Conservation (phyloP, 2,113 vertebrate genomes). For the Peromyscus leucopus region DNA sequence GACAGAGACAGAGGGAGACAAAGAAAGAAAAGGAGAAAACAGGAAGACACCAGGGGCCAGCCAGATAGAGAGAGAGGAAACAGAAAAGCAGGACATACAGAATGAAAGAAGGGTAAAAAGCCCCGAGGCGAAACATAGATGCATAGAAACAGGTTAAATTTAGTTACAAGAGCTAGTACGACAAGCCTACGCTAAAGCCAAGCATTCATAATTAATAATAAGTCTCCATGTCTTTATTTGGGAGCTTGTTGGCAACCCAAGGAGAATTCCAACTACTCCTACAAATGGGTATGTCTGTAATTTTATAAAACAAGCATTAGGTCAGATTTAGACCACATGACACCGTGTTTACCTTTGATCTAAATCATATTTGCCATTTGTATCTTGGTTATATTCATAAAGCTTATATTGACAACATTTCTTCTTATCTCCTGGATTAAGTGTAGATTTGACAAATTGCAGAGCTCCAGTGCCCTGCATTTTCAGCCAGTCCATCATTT, state of each 20-base stretch:
- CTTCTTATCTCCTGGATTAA: background rate
- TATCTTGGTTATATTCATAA: conserved; percentile 20
- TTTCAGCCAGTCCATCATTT: background rate
- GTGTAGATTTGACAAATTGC: background rate
- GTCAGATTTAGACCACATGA: background rate
- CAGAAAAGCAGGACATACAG: background rate
- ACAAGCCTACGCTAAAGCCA: background rate
- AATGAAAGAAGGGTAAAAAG: background rate
- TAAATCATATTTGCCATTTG: background rate
- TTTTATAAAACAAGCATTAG: background rate
- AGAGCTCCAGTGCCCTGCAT: background rate
- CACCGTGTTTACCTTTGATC: background rate
- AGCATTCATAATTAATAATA: background rate
- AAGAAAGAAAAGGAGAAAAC: background rate
- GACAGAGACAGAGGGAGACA: background rate
- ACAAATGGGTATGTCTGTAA: background rate
- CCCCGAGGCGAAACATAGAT: background rate
- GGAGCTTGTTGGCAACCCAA: background rate
- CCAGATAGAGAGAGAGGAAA: background rate
- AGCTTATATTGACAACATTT: background rate
- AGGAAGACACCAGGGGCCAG: background rate
- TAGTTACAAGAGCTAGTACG: background rate
- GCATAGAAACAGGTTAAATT: background rate
- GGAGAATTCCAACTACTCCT: background rate
- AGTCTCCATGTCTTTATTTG: background rate